A percentile compares a stretch with the other conserved stretches of the same genome.
Evolutionary conservation across 92 coral and sea anemone genomes (phyloP).

Genomic region (Epizoanthus stellaris): DNA sequence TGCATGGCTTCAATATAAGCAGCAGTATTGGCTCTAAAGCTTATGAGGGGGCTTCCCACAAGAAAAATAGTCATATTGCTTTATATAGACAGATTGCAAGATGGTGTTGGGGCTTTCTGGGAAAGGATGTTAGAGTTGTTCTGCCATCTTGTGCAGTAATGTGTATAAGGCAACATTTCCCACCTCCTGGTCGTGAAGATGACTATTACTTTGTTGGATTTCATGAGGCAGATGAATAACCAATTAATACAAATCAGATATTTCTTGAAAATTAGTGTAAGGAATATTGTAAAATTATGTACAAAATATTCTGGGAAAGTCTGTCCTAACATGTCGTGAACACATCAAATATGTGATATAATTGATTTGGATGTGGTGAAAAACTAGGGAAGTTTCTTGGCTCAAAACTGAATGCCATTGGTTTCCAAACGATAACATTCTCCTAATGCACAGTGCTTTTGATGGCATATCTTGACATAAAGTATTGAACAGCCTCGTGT

Average conservation of each 20-base stretch:
- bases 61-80: conserved; percentile 16
- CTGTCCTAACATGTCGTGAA: no score
- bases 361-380: no score
- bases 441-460: conserved; percentile 5
- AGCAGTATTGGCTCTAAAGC: background rate
- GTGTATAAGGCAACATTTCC: conserved; percentile 18
- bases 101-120: conserved; percentile 22
- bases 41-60: conserved; percentile 16
- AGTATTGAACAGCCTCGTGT: conserved; percentile 43
- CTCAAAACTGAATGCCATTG: no score
- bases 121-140: conserved; percentile 9
- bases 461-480: conserved; percentile 21
- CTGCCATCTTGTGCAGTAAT: conserved; percentile 24
- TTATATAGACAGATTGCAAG: conserved; percentile 18
- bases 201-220: conserved; percentile 6
- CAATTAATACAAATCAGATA: background rate
- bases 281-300: no score
- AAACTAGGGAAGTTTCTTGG: no score
- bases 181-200: conserved; percentile 15
- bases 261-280: background rate
- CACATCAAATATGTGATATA: no score
- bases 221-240: background rate
- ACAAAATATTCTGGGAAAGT: no score
- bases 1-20: conserved; percentile 17
- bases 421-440: background rate